Conservation (phyloP, 2,113 vertebrate genomes). For the Macrotus californicus region DNA sequence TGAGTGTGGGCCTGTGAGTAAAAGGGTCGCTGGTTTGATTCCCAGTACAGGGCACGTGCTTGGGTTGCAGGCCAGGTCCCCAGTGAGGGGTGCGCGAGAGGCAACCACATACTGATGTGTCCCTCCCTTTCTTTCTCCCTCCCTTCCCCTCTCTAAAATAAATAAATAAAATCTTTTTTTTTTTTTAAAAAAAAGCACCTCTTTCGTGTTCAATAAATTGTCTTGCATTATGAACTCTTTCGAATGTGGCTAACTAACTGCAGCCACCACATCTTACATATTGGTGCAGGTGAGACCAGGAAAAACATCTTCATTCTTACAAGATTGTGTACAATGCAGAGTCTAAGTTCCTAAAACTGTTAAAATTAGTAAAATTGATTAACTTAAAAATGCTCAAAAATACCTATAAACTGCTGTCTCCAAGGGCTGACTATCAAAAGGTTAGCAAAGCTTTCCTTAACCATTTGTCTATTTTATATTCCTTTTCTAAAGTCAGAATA, state of each 20-base stretch:
- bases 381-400: background rate
- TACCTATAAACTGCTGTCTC: background rate
- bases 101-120: no score
- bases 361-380: background rate
- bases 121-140: no score
- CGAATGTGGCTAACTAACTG: background rate
- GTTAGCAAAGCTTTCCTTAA: background rate
- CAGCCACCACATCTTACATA: fast-evolving
- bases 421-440: background rate
- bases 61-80: no score
- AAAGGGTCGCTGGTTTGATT: no score
- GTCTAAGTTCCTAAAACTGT: background rate
- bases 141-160: no score
- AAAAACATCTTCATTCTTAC: background rate
- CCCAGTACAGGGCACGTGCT: no score
- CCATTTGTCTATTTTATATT: background rate
- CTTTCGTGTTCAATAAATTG: background rate
- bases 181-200: background rate
- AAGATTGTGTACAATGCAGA: background rate
- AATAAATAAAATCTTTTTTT: no score
- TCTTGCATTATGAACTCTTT: background rate
- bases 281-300: background rate
- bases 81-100: no score
- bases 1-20: no score
- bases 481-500: background rate